Conservation (phyloP, 2,797 vertebrate species). For the Tokudaia muenninki region DNA sequence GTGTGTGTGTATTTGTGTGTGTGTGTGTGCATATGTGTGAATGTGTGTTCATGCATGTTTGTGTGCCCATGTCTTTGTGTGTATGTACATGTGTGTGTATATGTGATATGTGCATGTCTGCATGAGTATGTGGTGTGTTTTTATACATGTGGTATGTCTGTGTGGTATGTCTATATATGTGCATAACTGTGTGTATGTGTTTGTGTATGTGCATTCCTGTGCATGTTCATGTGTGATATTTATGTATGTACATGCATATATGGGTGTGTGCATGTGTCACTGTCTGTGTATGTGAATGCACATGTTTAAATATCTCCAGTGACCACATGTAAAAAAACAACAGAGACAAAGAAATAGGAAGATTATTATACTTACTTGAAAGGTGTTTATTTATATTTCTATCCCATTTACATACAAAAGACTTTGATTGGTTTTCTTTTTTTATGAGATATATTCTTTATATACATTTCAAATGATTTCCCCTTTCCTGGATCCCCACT, state of each 20-base stretch:
- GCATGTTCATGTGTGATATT: background rate
- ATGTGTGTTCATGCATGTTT: background rate
- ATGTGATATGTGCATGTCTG: background rate
- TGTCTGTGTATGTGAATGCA: background rate
- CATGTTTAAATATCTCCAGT: background rate
- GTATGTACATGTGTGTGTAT: background rate
- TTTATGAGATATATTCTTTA: too few relatives aligned
- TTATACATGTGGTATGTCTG: background rate
- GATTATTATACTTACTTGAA: background rate
- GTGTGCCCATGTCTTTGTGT: too few relatives aligned
- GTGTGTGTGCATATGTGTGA: rapidly evolving
- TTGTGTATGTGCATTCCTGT: background rate
- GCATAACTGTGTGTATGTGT: background rate
- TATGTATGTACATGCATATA: background rate
- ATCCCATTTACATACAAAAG: background rate
- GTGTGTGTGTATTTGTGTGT: background rate
- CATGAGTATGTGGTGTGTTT: background rate
- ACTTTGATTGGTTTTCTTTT: background rate
- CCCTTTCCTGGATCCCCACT: too few relatives aligned
- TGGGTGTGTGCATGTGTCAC: background rate
- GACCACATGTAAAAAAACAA: background rate
- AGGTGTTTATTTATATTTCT: background rate
- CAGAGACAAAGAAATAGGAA: background rate
- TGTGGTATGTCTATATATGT: background rate
- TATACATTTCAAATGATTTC: too few relatives aligned